phyloP scores from a whole-genome alignment of 2,113 vertebrate genomes.

The Zeus faber region DNA sequence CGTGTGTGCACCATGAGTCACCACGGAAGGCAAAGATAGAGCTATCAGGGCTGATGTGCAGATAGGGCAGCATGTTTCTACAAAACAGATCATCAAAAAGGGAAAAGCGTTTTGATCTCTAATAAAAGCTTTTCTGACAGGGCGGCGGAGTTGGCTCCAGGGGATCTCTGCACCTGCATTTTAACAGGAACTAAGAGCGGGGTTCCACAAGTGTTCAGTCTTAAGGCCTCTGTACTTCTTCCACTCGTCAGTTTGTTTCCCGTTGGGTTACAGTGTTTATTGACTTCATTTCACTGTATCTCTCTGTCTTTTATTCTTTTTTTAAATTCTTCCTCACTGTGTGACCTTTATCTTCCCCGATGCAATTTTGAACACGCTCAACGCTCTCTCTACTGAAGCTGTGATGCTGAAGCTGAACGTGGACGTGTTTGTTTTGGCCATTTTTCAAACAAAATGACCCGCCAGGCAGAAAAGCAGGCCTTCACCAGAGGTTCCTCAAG shows the following conservation, averaged over 20 bases:
- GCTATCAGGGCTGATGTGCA: background rate
- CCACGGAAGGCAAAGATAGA: slow-evolving; percentile 13
- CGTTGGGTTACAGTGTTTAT: no score
- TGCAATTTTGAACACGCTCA: no score
- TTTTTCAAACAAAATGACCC: background rate
- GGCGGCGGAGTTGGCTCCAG: slow-evolving; percentile 20
- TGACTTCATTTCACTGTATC: background rate
- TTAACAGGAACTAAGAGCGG: slow-evolving; percentile 27
- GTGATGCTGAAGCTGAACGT: background rate
- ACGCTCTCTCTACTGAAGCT: no score
- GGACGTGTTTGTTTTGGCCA: background rate
- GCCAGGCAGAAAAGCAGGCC: background rate
- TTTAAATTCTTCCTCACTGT: background rate
- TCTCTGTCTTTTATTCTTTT: background rate
- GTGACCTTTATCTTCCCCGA: no score
- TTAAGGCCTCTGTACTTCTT: no score
- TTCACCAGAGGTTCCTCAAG: slow-evolving; percentile 6
- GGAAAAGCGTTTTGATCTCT: slow-evolving; percentile 11
- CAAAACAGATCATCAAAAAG: slow-evolving; percentile 21
- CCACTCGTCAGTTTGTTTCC: no score
- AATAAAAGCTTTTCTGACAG: slow-evolving; percentile 38
- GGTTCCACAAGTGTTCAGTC: slow-evolving; percentile 8
- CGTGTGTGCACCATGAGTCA: background rate
- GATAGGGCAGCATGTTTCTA: slow-evolving; percentile 2
- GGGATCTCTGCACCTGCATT: slow-evolving; percentile 2